Evolutionary conservation across 30 jellyfish, hydroid and myxozoan genomes (phyloP), one percentile per base, ranked within the genome.

Genomic region (Aurelia aurita): DNA sequence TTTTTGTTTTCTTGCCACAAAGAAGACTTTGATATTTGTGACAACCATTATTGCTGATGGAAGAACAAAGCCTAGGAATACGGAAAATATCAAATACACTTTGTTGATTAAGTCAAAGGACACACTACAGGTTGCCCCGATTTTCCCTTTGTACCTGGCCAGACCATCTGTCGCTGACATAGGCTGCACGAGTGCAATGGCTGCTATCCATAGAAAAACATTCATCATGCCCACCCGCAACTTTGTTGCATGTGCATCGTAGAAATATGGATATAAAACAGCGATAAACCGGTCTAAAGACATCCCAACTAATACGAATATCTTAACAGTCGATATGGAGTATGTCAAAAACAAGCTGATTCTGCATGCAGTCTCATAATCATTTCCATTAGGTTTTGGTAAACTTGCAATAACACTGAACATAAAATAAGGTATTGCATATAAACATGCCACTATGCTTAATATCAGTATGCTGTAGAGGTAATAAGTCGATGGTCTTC

Each of bases 51-150:
- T 46, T 12, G 28, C 68, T 25, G 65, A 49, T 0, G 90, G 90
- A 1, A 80, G 13, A 2, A 80, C 31, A 20, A 47, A 45, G 10
- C 31, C 60, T 19, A 80, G n/a, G 1, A 49, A 14, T 26, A 60
- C 19, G 12, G 61, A 32, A 2, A 68, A 27, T 4, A 66, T 29
- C 31, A 80, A 7, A 35, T 63, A 80, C 23, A 45, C 58, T 57
- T 47, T 80, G 26, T 65, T 60, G 16, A 62, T 39, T 20, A 34
- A 12, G 7, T 34, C 28, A 70, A 81, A 80, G 5, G 19, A 21
- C 19, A 80, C 81, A 9, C 90, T 84, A 29, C 90, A 80, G 27
- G 54, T 51, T 11, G 75, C 34, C 14, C 90, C 90, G 20, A 23
- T 16, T 26, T 45, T 29, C 26, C 83, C 90, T 31, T 23, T n/a